Percentiles rank a stretch among this genome's conserved stretches.
These are phyloP conservation scores for Enteromius anoplus DNA, from an alignment of 2,797 vertebrate genomes.

Conservation along the genomic window DNA sequence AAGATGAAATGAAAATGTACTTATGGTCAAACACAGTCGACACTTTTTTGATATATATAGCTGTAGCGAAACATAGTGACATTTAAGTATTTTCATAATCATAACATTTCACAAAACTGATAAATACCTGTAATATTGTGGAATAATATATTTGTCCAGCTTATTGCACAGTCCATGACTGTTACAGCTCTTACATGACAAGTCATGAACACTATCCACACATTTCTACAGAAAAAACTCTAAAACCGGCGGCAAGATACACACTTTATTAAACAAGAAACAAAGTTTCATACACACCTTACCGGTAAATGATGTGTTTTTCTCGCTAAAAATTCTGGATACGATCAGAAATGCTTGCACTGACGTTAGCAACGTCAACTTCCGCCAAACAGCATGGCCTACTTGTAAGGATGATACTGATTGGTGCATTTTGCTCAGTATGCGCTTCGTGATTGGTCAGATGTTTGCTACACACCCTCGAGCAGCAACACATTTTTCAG, in stretches of 20 bases:
- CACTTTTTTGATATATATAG: background rate
- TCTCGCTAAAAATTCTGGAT: background rate
- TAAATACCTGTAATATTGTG: background rate
- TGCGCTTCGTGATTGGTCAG: constrained; percentile 35
- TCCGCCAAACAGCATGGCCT: background rate
- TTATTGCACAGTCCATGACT: background rate
- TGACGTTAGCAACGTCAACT: constrained; percentile 20
- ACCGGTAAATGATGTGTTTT: background rate
- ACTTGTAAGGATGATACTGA: background rate
- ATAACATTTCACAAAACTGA: background rate
- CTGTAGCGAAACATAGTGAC: background rate
- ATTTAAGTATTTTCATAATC: background rate
- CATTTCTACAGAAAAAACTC: background rate
- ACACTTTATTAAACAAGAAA: constrained; percentile 9
- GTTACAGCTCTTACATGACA: background rate
- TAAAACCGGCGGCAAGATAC: background rate
- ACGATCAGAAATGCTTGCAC: background rate
- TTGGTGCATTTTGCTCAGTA: background rate
- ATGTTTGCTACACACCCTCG: background rate
- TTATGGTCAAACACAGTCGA: background rate
- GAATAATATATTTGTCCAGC: background rate
- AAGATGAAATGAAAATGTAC: background rate
- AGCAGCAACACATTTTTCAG: constrained; percentile 8
- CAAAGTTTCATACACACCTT: background rate
- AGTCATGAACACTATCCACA: background rate